Conservation (phyloP, 1,140 invertebrate genomes). For the Drosophila fuyamai region DNA sequence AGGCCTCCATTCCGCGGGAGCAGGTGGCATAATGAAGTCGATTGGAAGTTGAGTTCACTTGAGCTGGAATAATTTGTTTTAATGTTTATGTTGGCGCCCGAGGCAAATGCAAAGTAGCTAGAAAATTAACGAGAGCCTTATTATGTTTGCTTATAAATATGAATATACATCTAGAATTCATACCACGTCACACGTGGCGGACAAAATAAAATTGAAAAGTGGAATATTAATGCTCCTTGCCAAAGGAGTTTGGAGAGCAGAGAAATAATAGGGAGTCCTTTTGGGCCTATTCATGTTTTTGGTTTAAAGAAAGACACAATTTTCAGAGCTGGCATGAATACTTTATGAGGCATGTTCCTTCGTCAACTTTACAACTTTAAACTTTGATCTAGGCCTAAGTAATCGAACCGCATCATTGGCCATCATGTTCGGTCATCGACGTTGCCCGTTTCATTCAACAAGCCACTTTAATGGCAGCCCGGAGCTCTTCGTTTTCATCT, state of each 20-base stretch:
- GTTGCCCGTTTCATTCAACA: slow-evolving; percentile 12
- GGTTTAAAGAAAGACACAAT: background rate
- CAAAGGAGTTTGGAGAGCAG: background rate
- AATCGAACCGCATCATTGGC: slow-evolving; percentile 44
- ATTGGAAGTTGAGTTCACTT: slow-evolving; percentile 52
- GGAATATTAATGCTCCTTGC: background rate
- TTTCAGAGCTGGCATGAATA: slow-evolving; percentile 12
- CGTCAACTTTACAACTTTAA: slow-evolving; percentile 22
- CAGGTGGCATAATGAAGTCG: slow-evolving; percentile 53
- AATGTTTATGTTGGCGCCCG: slow-evolving; percentile 28
- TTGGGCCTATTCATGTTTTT: slow-evolving; percentile 7
- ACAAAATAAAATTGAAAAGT: slow-evolving; percentile 1
- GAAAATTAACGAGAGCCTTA: slow-evolving; percentile 38
- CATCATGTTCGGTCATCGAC: slow-evolving; percentile 12
- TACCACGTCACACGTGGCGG: slow-evolving; percentile 19
- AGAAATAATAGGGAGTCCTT: slow-evolving; percentile 4
- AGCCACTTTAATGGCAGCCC: slow-evolving; percentile 40
- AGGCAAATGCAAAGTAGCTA: slow-evolving; percentile 21
- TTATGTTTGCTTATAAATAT: slow-evolving; percentile 22
- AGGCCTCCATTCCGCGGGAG: slow-evolving; percentile 10
- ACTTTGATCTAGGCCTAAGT: slow-evolving; percentile 34
- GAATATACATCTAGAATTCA: slow-evolving; percentile 7
- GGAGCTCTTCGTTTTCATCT: slow-evolving; percentile 22
- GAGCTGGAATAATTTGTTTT: slow-evolving; percentile 47
- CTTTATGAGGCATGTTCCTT: slow-evolving; percentile 3